Evolutionary conservation across 2,888 invertebrate species (phyloP).

Genomic region (Euzophera pinguis): DNA sequence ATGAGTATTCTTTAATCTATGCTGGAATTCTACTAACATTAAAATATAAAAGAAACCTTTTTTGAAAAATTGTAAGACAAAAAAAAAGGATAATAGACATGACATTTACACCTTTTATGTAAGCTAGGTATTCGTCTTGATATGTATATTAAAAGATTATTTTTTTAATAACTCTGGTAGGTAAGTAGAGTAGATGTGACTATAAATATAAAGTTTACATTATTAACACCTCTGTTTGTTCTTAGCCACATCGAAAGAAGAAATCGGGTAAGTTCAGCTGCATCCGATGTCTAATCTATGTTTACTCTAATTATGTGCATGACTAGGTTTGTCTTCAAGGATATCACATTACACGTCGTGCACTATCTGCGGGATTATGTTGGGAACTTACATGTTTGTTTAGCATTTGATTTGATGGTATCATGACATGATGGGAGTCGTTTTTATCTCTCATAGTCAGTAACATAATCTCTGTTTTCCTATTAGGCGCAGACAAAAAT

Average conservation of each 20-base stretch:
- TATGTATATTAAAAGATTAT: no score
- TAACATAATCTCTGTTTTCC: not conserved
- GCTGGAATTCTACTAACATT: no score
- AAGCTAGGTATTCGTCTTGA: no score
- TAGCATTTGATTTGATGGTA: constrained; percentile 45
- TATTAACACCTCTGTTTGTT: constrained; percentile 16
- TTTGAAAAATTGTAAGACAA: no score
- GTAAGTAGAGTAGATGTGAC: not conserved
- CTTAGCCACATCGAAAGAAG: constrained; percentile 31
- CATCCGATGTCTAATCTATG: constrained; percentile 52
- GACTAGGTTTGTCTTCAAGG: constrained; percentile 52
- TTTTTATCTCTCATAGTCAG: not conserved
- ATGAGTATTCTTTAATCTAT: no score
- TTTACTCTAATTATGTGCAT: constrained; percentile 56
- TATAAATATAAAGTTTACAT: not conserved
- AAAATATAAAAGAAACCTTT: no score
- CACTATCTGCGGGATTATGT: constrained; percentile 43
- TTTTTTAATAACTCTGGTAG: not conserved
- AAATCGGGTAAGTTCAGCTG: constrained; percentile 46
- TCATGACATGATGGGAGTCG: constrained; percentile 24
- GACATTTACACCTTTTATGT: no score
- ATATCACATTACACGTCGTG: constrained; percentile 56
- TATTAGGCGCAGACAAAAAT: no score
- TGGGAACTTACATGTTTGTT: constrained; percentile 38
- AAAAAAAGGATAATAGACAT: no score